These are phyloP conservation scores for Craniophora ligustri DNA, from an alignment of 2,888 invertebrate species.

Conservation along the genomic window DNA sequence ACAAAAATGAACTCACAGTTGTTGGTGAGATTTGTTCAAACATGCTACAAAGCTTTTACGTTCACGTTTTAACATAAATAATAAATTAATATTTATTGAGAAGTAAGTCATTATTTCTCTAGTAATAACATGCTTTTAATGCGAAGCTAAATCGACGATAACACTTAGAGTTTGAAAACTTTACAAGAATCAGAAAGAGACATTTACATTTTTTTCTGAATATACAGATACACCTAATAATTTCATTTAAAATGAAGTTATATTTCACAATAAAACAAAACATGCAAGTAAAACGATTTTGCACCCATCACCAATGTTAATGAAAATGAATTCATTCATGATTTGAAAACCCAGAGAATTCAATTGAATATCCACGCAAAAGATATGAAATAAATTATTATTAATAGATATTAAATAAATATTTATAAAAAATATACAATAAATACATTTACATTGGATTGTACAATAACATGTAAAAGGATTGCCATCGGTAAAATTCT, in stretches of 20 bases:
- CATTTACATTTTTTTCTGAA: too few species aligned
- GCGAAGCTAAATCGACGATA: background rate
- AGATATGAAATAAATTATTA: background rate
- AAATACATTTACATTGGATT: background rate
- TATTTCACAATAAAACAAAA: conserved; percentile 15
- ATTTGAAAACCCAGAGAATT: background rate
- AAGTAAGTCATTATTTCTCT: background rate
- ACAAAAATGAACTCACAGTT: conserved; percentile 34
- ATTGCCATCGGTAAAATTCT: background rate
- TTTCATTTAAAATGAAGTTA: too few species aligned
- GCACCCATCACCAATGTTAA: conserved; percentile 35
- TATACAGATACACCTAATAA: too few species aligned
- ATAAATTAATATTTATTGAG: conserved; percentile 2
- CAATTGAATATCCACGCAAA: background rate
- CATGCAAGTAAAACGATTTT: conserved; percentile 41
- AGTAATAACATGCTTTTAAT: conserved; percentile 23
- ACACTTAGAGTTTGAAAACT: background rate
- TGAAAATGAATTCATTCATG: conserved; percentile 3
- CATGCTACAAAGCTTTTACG: conserved; percentile 39
- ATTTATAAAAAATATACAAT: too few species aligned
- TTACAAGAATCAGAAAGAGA: too few species aligned
- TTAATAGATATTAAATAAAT: too few species aligned
- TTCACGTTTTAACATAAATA: conserved; percentile 1
- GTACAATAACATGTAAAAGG: background rate
- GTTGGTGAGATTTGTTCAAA: conserved; percentile 45